These are phyloP conservation scores for Nomada hirtipes DNA, from an alignment of 2,888 invertebrate species.

Conservation along the genomic window DNA sequence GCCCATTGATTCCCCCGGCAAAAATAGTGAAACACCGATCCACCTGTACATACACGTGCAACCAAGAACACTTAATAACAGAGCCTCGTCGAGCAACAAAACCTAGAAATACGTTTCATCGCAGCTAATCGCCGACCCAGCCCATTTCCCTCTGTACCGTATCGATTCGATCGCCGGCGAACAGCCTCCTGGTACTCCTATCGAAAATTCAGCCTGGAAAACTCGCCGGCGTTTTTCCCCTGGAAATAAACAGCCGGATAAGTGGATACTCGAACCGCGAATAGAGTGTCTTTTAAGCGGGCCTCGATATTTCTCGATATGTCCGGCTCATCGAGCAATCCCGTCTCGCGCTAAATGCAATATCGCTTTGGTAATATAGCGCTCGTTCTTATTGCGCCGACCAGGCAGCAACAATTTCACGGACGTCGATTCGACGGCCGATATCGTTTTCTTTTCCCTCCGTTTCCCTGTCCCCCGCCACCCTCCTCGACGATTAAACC, in stretches of 20 bases:
- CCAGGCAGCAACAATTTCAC: slow-evolving; percentile 41
- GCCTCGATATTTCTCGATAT: slow-evolving; percentile 57
- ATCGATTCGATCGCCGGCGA: not conserved
- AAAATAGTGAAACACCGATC: no score
- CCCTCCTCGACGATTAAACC: not conserved
- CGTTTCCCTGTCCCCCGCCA: not conserved
- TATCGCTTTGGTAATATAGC: slow-evolving; percentile 50
- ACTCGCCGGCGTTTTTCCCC: slow-evolving; percentile 18
- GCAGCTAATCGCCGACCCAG: not conserved
- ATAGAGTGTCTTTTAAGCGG: slow-evolving; percentile 51
- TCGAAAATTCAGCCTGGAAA: slow-evolving; percentile 16
- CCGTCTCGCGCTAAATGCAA: slow-evolving; percentile 53
- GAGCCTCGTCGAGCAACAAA: not conserved
- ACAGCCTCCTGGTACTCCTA: not conserved
- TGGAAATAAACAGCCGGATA: slow-evolving; percentile 41
- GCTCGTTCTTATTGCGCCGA: slow-evolving; percentile 53
- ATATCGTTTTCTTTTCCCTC: slow-evolving; percentile 12
- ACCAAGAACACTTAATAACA: not conserved
- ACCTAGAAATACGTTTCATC: not conserved
- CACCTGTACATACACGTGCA: not conserved
- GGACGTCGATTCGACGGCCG: slow-evolving; percentile 32
- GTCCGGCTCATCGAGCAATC: slow-evolving; percentile 62
- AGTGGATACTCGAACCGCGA: slow-evolving; percentile 41
- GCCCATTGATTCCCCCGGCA: no score
- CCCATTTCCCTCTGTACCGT: not conserved